Conservation (phyloP, 30 jellyfish, hydroid and myxozoan species). For the Aurelia aurita region DNA sequence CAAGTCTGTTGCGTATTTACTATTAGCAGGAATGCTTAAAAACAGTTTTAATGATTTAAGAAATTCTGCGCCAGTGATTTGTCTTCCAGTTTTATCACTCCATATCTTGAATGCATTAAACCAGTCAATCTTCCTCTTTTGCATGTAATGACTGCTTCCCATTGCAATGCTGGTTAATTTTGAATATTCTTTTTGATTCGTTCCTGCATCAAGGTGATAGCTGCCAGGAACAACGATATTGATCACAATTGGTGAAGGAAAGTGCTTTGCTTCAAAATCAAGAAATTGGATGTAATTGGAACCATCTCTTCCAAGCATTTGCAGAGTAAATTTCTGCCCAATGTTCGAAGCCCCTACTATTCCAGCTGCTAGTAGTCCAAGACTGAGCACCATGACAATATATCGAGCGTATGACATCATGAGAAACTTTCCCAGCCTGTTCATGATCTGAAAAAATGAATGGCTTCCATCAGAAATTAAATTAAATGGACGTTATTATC, state of each 20-base stretch:
- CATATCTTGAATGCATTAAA: constrained; percentile 41
- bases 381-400: constrained; percentile 32
- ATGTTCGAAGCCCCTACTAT: constrained; percentile 53
- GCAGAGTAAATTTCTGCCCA: constrained; percentile 67
- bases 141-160: constrained; percentile 9
- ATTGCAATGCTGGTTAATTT: constrained; percentile 24
- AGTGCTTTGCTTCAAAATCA: constrained; percentile 31
- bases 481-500: no score
- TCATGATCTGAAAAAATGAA: constrained; percentile 24
- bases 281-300: constrained; percentile 62
- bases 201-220: neutral
- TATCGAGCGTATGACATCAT: constrained; percentile 44
- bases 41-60: constrained; percentile 6
- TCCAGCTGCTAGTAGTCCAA: constrained; percentile 72
- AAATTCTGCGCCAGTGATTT: constrained; percentile 20
- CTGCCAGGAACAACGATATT: constrained; percentile 57
- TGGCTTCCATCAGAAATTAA: neutral
- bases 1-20: constrained; percentile 6
- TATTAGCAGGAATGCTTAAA: constrained; percentile 7
- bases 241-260: constrained; percentile 36
- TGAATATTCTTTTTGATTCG: constrained; percentile 21
- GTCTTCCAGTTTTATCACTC: neutral
- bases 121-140: constrained; percentile 41
- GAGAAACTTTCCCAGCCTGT: constrained; percentile 18
- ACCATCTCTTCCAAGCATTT: constrained; percentile 74